Evolutionary conservation across 2,888 invertebrate genomes (phyloP).

Genomic region (Pseudolycoriella hygida): DNA sequence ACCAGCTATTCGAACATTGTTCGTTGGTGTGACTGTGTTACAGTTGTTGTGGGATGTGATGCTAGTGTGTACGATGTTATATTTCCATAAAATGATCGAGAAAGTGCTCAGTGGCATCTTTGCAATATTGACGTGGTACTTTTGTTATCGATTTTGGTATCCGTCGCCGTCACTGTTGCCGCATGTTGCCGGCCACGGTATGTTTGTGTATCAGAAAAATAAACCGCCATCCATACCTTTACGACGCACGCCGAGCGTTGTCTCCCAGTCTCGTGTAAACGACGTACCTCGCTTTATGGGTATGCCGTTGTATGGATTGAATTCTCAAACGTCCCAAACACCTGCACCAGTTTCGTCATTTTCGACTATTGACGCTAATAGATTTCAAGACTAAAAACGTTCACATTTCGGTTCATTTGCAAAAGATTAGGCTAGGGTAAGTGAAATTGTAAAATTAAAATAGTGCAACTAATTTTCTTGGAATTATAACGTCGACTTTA

Average conservation of each 20-base stretch:
- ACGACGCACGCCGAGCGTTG: conserved; percentile 8
- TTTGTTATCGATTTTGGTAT: conserved; percentile 73
- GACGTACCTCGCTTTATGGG: conserved; percentile 53
- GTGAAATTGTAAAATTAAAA: too few relatives aligned
- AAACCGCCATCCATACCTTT: conserved; percentile 17
- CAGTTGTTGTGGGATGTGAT: conserved; percentile 89
- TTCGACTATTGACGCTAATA: not conserved
- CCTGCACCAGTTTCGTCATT: not conserved
- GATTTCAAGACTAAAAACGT: conserved; percentile 1
- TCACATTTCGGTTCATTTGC: too few relatives aligned
- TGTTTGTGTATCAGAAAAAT: conserved; percentile 55
- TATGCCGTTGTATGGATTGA: conserved; percentile 45
- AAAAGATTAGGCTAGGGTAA: too few relatives aligned
- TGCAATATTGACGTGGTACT: conserved; percentile 78
- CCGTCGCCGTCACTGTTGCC: conserved; percentile 42
- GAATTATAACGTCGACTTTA: too few relatives aligned
- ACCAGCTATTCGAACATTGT: conserved; percentile 58
- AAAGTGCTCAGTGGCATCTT: conserved; percentile 79
- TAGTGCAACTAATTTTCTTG: too few relatives aligned
- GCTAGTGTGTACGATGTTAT: conserved; percentile 80
- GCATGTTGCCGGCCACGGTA: conserved; percentile 56
- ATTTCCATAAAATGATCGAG: conserved; percentile 92
- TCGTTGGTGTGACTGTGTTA: conserved; percentile 60
- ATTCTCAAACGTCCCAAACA: conserved; percentile 12
- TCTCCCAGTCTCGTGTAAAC: conserved; percentile 3